Evolutionary conservation across 2,797 vertebrate genomes (phyloP).

Genomic region (Coendou prehensilis): DNA sequence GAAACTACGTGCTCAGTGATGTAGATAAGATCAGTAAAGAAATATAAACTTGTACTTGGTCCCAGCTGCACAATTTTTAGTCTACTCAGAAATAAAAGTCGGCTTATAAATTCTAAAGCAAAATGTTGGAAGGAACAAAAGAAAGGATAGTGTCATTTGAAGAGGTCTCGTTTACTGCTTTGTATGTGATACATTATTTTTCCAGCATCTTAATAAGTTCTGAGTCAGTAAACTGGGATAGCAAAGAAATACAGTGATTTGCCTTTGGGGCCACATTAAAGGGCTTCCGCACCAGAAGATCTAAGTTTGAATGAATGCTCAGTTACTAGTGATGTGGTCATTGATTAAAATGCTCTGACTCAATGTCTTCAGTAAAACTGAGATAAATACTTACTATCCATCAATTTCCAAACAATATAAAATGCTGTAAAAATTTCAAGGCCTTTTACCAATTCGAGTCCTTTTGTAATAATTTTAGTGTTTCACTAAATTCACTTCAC

Average conservation of each 20-base stretch:
- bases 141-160: background rate
- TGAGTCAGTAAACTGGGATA: background rate
- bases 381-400: background rate
- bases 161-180: background rate
- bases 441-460: background rate
- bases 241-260: background rate
- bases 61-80: background rate
- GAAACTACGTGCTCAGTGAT: background rate
- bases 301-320: background rate
- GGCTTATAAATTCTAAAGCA: background rate
- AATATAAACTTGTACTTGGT: slow-evolving; percentile 16
- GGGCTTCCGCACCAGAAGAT: background rate
- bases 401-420: background rate
- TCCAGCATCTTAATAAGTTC: background rate
- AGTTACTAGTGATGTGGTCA: background rate
- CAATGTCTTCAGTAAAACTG: background rate
- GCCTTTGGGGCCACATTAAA: background rate
- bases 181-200: background rate
- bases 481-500: background rate
- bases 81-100: slow-evolving; percentile 8
- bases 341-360: slow-evolving; percentile 23
- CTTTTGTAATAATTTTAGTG: background rate
- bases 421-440: background rate
- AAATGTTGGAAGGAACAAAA: background rate
- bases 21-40: background rate